Evolutionary conservation across 1,140 invertebrate species (phyloP).

Genomic region (Heliconius eleuchia): DNA sequence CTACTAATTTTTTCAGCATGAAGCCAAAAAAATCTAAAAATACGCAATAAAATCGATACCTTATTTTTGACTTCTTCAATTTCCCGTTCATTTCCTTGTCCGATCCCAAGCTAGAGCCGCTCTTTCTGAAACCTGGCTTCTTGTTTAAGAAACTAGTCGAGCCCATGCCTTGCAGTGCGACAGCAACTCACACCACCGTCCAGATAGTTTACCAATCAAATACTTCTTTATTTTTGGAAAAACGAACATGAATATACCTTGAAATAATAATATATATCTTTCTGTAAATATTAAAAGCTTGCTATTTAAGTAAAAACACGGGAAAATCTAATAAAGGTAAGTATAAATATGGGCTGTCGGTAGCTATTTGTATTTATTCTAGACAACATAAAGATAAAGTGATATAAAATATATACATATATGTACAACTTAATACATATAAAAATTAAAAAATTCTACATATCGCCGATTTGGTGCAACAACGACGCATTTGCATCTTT

Average conservation of each 20-base stretch:
- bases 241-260: constrained; percentile 40
- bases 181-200: constrained; percentile 33
- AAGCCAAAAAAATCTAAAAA: background rate
- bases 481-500: too few relatives aligned
- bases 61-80: constrained; percentile 64
- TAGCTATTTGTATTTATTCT: too few relatives aligned
- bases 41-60: constrained; percentile 46
- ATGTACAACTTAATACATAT: too few relatives aligned
- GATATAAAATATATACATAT: too few relatives aligned
- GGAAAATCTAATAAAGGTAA: too few relatives aligned
- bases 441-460: too few relatives aligned
- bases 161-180: constrained; percentile 59
- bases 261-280: background rate
- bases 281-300: too few relatives aligned
- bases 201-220: constrained; percentile 33
- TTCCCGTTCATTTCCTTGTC: constrained; percentile 74
- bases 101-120: constrained; percentile 67
- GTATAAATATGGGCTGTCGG: background rate
- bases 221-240: constrained; percentile 44
- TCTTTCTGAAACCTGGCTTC: constrained; percentile 65
- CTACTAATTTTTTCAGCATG: too few relatives aligned
- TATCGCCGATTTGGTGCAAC: too few relatives aligned
- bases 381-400: too few relatives aligned
- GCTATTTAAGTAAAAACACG: too few relatives aligned
- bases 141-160: constrained; percentile 72